Evolutionary conservation across 1,140 invertebrate species (phyloP), one percentile per base, ranked within the genome.

Genomic region (Solenopsis fugax): DNA sequence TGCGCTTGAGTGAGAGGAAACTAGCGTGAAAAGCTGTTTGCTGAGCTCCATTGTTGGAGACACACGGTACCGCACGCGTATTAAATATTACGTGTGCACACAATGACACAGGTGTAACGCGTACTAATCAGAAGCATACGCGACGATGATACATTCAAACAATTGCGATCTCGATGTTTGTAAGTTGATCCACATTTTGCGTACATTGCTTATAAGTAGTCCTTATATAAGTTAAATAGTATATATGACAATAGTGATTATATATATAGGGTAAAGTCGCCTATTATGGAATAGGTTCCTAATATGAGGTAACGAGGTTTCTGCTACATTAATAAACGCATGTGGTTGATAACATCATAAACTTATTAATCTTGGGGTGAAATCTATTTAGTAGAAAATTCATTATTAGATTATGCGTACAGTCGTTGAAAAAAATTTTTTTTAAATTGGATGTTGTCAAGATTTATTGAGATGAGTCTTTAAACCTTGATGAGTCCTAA

Each of bases 11-110:
- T 86, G 58, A 84, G 88, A 89, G 89, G 88, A 89, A 90, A 90
- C 85, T 76, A 84, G 86, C 89, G 85, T 87, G 89, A 90, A 90
- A 90, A 87, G 89, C 89, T 89, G 85, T 90, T 90, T 87, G 80
- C 77, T 64, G 86, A 89, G 85, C 75, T 48, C 80, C 67, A 90
- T 90, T 90, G 88, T 90, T 56, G 64, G 24, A 89, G 88, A 84
- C 72, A 86, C 62, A 88, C 50, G 84, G 69, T 34, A 72, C 45
- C 73, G n/a, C 54, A 73, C 58, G 45, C 73, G 75, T 86, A 89
- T 90, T 90, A 90, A 90, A 89, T 90, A 90, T 90, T 89, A 87
- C 73, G 89, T 58, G 64, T 87, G 64, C 85, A 78, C 58, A 85
- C 81, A 72, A 84, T 64, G 80, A 48, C 78, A 72, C 89, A 89